Evolutionary conservation across 2,113 vertebrate species (phyloP), one percentile per base, ranked within the genome.

Genomic region (Poeciliopsis retropinna): DNA sequence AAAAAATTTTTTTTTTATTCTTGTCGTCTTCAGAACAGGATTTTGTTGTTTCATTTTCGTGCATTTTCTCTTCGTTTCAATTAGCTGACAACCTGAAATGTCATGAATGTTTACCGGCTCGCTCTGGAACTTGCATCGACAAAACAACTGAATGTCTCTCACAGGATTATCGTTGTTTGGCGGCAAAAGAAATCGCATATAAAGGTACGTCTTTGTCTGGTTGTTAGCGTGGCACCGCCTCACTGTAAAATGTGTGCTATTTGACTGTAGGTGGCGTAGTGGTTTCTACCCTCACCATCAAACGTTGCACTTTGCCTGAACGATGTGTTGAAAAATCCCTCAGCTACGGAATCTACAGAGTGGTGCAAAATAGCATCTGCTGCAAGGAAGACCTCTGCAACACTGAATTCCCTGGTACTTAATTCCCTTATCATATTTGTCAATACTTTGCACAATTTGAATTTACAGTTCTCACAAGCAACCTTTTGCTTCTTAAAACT

Each of bases 311-410:
- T 8, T 0, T 8, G 5, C 3, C 72, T 22, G 27, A 67, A 2
- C 0, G 76, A 1, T 92, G 91, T 70, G 0, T 34, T 3, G 9
- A 60, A 0, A 60, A 5, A 3, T 88, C 90, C 0, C 0, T 85
- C n/a, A 87, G 85, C 78, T 64, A 74, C 47, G 90, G 85, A 51
- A 0, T 32, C 0, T 0, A 11, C 2, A 37, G 34, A 37, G 34
- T 11, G 10, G 10, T 1, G 44, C 80, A 19, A 54, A 85, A 0
- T 14, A 5, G 9, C 71, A n/a, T 14, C 9, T 91, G 91, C 39
- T 92, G 91, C 77, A 30, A 0, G 51, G 7, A 80, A 0, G 17
- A 72, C 0, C 70, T 83, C 60, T 92, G 91, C 83, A 92, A 92
- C 76, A 1, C 0, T 1, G 2, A 76, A 11, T 0, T 37, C 9